phyloP scores from a whole-genome alignment of 2,888 invertebrate genomes.

The Drosophila cognata region DNA sequence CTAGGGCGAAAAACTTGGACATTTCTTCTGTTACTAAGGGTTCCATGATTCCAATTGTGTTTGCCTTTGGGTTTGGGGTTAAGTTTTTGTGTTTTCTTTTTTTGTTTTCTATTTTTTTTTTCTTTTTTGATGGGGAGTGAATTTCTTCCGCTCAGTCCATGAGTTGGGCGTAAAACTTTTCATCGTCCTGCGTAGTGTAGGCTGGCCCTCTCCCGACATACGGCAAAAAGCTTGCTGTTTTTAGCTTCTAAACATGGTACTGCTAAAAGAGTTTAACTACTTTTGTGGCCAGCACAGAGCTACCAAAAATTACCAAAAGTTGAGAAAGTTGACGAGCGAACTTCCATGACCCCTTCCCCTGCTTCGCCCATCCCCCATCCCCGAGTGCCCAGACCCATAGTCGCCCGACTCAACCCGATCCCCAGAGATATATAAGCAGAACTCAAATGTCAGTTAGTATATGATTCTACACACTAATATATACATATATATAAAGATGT shows the following conservation, averaged over 20 bases:
- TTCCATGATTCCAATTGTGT: constrained; percentile 36
- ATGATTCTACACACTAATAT: constrained; percentile 21
- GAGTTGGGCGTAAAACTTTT: constrained; percentile 30
- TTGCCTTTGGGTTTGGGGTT: constrained; percentile 6
- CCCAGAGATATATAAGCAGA: neutral
- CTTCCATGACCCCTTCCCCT: neutral
- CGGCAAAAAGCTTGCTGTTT: constrained; percentile 54
- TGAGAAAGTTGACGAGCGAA: constrained; percentile 41
- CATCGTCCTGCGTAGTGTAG: constrained; percentile 21
- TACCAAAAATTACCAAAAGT: constrained; percentile 57
- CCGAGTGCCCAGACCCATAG: neutral
- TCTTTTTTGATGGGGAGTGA: neutral
- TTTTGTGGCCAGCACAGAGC: constrained; percentile 55
- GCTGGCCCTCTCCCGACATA: constrained; percentile 27
- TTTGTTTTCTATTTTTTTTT: neutral
- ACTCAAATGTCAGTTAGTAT: constrained; percentile 42
- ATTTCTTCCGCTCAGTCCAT: neutral
- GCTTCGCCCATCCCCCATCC: neutral
- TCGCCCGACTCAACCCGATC: neutral
- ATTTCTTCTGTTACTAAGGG: constrained; percentile 40
- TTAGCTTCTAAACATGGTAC: constrained; percentile 59
- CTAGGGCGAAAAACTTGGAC: constrained; percentile 33
- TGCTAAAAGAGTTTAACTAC: constrained; percentile 68
- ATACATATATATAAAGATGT: neutral
- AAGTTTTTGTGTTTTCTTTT: neutral